These are phyloP conservation scores for Catharus ustulatus DNA, from an alignment of 2,797 vertebrate species.

Conservation along the genomic window DNA sequence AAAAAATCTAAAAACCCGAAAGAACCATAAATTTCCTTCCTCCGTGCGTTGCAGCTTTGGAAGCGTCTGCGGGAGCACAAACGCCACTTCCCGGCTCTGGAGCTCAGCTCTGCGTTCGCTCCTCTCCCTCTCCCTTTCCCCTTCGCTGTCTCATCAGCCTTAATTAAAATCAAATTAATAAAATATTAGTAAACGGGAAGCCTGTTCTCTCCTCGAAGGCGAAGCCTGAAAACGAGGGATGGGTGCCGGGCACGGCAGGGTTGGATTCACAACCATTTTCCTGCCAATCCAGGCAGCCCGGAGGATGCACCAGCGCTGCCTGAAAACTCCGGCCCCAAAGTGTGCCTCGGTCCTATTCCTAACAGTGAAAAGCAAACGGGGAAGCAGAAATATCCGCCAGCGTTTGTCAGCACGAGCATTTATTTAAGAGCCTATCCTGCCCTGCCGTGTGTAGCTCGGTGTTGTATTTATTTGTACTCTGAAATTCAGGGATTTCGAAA, in stretches of 20 bases:
- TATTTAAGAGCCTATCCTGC: neutral
- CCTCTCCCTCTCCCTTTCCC: neutral
- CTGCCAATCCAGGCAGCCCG: neutral
- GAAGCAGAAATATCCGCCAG: neutral
- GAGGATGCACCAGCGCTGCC: neutral
- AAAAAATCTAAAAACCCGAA: neutral
- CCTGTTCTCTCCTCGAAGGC: fast-evolving
- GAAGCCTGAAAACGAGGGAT: neutral
- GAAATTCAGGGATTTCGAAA: neutral
- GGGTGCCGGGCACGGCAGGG: neutral
- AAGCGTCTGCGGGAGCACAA: neutral
- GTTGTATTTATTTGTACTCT: fast-evolving
- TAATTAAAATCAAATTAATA: neutral
- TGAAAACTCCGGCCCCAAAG: neutral
- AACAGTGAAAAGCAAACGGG: neutral
- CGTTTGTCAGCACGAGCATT: neutral
- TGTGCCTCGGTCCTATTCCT: neutral
- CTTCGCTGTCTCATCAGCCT: neutral
- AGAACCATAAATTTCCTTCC: neutral
- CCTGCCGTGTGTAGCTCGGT: fast-evolving
- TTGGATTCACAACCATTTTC: neutral
- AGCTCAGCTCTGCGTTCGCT: neutral
- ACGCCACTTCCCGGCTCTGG: neutral
- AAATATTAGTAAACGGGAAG: neutral
- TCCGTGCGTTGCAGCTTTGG: neutral